A percentile compares a stretch with the other conserved stretches of the same genome.
These are phyloP conservation scores for Vipera latastei DNA, from an alignment of 2,797 vertebrate genomes.

Conservation along the genomic window DNA sequence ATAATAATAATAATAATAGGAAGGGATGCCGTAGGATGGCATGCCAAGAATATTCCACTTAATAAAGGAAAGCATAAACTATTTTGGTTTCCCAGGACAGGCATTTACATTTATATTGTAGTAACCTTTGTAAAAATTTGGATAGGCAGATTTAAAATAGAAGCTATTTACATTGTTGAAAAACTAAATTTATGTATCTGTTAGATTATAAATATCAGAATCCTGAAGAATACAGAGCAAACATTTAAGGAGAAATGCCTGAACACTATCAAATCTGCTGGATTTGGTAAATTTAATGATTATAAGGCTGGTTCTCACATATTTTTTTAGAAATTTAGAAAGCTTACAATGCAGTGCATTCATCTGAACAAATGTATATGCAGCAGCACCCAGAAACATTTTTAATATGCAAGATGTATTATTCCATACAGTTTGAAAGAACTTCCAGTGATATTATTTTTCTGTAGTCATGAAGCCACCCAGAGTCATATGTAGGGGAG, in stretches of 20 bases:
- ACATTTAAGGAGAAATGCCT: neutral
- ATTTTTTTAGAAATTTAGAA: neutral
- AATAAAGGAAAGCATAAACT: neutral
- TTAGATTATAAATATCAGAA: neutral
- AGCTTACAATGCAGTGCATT: neutral
- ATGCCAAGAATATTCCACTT: slow-evolving; percentile 34
- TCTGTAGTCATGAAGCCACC: neutral
- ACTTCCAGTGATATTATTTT: neutral
- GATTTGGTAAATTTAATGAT: neutral
- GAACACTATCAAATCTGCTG: neutral
- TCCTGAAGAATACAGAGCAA: neutral
- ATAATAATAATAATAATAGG: too few species aligned
- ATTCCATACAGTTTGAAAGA: neutral
- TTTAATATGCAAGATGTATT: neutral
- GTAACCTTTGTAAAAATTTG: neutral
- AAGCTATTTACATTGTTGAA: neutral
- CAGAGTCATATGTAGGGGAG: neutral
- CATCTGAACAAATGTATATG: neutral
- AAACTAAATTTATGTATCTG: neutral
- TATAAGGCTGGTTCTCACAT: neutral
- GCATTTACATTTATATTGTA: neutral
- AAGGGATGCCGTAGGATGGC: neutral
- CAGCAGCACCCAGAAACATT: neutral
- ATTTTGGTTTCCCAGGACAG: neutral
- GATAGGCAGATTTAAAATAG: neutral